These are phyloP conservation scores for Sebastes steindachneri DNA, from an alignment of 2,797 vertebrate species.

Conservation along the genomic window DNA sequence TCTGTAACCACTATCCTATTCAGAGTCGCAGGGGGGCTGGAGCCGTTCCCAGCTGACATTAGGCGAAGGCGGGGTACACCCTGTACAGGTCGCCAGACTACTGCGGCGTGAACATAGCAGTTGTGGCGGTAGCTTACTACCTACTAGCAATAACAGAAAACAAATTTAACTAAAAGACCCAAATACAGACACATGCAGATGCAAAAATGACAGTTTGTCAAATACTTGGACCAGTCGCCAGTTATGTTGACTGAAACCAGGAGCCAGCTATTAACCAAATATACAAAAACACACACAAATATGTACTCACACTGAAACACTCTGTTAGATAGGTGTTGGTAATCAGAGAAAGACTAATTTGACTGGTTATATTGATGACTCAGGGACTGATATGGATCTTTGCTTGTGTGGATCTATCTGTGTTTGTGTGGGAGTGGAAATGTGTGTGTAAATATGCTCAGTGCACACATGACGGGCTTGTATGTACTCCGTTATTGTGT, in stretches of 20 bases:
- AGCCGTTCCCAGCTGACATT: too few species aligned
- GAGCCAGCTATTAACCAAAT: background rate
- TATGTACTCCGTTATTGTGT: background rate
- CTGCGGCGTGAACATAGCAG: too few species aligned
- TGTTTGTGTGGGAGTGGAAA: background rate
- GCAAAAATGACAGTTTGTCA: background rate
- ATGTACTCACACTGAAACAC: background rate
- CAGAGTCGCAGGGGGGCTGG: too few species aligned
- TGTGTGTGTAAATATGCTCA: background rate
- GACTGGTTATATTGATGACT: constrained; percentile 1
- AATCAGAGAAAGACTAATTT: background rate
- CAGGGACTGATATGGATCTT: background rate
- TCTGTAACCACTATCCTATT: too few species aligned
- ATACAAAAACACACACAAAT: background rate
- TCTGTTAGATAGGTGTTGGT: background rate
- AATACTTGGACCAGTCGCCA: background rate
- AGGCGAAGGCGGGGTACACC: too few species aligned
- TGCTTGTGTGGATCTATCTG: background rate
- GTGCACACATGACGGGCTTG: background rate
- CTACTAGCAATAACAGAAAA: background rate
- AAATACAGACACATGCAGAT: background rate
- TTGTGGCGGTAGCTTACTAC: background rate
- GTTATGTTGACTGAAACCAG: background rate
- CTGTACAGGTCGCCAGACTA: too few species aligned
- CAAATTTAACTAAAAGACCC: background rate